Conservation (phyloP, 2,888 invertebrate species). For the Aethes cnicana region DNA sequence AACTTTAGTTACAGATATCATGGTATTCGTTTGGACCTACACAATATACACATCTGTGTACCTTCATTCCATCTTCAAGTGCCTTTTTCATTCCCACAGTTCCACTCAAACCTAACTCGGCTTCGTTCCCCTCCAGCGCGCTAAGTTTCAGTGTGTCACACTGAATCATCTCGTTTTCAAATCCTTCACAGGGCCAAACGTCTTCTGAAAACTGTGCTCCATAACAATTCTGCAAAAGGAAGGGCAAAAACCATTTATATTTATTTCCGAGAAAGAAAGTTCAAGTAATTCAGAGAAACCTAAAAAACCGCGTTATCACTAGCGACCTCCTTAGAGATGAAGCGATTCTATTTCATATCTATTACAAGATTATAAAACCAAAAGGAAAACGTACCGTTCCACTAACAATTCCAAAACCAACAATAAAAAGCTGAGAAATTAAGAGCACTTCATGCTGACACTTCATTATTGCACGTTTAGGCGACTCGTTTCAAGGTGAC, state of each 20-base stretch:
- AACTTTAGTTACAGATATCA: too few species aligned
- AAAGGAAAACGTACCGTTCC: conserved; percentile 17
- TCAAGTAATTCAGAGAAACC: too few species aligned
- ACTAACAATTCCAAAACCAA: background rate
- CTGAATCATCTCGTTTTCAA: conserved; percentile 34
- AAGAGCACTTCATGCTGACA: background rate
- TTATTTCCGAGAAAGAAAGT: too few species aligned
- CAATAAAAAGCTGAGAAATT: background rate
- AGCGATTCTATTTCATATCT: too few species aligned
- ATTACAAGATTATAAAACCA: too few species aligned
- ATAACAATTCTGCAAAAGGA: conserved; percentile 31
- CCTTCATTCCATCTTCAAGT: conserved; percentile 9
- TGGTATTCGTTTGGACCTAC: too few species aligned
- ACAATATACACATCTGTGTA: background rate
- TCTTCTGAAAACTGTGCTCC: conserved; percentile 39
- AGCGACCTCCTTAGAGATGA: too few species aligned
- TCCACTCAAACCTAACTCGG: conserved; percentile 38
- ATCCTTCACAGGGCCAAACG: conserved; percentile 37
- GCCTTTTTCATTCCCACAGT: conserved; percentile 22
- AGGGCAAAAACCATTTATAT: too few species aligned
- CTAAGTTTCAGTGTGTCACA: conserved; percentile 32
- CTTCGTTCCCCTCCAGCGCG: conserved; percentile 24
- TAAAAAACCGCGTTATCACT: too few species aligned
- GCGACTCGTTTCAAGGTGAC: background rate
- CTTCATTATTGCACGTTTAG: conserved; percentile 9